phyloP scores from a whole-genome alignment of 2,888 invertebrate species.

The Eristalis pertinax region DNA sequence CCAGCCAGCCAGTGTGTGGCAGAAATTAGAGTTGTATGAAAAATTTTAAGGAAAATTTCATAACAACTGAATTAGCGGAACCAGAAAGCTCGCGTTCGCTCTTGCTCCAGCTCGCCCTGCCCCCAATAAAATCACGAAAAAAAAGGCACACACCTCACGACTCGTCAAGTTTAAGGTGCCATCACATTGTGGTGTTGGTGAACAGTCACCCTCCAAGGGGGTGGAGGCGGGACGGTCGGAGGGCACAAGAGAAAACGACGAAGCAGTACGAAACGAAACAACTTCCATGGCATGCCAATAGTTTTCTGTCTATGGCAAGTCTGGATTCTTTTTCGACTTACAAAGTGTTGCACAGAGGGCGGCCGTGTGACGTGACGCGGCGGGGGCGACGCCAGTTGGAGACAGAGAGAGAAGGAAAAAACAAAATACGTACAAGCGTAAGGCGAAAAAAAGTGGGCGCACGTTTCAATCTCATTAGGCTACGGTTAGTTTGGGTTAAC shows the following conservation, averaged over 20 bases:
- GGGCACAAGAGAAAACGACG: background rate
- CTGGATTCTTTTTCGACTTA: conserved; percentile 49
- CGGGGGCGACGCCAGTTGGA: background rate
- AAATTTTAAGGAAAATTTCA: background rate
- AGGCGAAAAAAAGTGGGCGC: conserved; percentile 51
- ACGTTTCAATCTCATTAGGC: conserved; percentile 67
- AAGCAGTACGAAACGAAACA: conserved; percentile 16
- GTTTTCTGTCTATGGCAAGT: conserved; percentile 67
- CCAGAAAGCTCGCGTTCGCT: background rate
- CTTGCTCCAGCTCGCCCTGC: background rate
- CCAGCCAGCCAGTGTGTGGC: background rate
- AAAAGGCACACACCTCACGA: background rate
- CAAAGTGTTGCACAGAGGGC: conserved; percentile 30
- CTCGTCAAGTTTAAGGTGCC: conserved; percentile 55
- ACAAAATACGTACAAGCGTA: background rate
- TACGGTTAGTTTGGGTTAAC: conserved; percentile 16
- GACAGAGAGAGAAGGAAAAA: background rate
- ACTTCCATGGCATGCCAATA: conserved; percentile 36
- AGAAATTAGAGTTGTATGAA: background rate
- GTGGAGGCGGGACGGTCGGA: background rate
- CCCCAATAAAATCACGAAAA: conserved; percentile 8
- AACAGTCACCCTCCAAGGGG: background rate
- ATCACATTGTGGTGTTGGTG: conserved; percentile 18
- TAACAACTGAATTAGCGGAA: conserved; percentile 10
- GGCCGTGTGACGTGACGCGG: background rate